Base-by-base conservation (phyloP, 2,888 invertebrate genomes). In the Aphidius colemani region DNA sequence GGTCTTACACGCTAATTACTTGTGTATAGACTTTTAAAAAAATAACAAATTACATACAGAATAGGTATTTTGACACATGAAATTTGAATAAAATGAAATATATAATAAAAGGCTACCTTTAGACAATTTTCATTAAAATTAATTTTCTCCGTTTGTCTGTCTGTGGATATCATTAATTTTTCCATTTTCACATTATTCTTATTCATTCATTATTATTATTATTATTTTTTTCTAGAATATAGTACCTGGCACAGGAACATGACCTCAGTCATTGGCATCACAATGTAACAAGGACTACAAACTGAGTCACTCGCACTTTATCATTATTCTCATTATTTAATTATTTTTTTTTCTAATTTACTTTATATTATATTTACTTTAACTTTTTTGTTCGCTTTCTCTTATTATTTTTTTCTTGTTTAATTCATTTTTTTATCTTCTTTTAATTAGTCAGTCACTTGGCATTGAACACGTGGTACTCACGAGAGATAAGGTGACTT, bases 171-270 rank as follows among this genome's bases (percentile, higher is more conserved):
- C 74, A 76, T 77, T 56, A 66, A 63, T 11, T 13, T 55, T 56
- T 43, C 51, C 39, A 48, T 18, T 55, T 56, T 59, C 13, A n/a
- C 9, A 62, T 58, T 55, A n/a, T 61, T 64, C 59, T 18, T 44
- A 44, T 61, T 56, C 45, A 57, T 57, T 57, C n/a, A 30, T 30
- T 57, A 30, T 30, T 30, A 30, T 30, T 30, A 30, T 57, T 30
- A 30, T 9, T 66, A 46, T 65, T 55, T 59, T 60, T 50, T 45
- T 56, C 55, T 69, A 68, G 70, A 70, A 72, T 72, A 73, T 70
- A 79, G 79, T 80, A 79, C 78, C 81, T 82, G 82, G 82, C 82
- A 82, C 82, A 82, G 82, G 82, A 82, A 82, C 82, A 82, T 82
- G 82, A 82, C 81, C 78, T 78, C 79, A 78, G 80, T 82, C 81